Base-by-base conservation (phyloP, 2,113 vertebrate species). In the Ellobius talpinus region DNA sequence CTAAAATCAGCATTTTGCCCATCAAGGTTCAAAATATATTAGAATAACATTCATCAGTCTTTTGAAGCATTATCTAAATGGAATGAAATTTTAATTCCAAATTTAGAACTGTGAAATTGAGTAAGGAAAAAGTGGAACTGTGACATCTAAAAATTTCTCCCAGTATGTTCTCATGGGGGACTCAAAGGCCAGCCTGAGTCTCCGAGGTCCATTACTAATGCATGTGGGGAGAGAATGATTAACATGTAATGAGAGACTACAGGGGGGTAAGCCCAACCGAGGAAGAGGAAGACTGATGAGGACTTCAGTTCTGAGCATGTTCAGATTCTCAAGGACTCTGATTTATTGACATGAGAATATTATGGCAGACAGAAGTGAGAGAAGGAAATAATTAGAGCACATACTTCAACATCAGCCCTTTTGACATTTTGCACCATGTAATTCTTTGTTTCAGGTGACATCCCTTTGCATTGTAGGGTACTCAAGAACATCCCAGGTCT, bases 81-180 rank as follows among this genome's bases (percentile, higher is more conserved):
- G 19, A 92, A 97, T 96, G 36, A 94, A 94, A 63, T 84, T 91
- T 92, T 94, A 97, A 94, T 94, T 95, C 16, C 24, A 96, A 97
- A 94, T 82, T 79, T 90, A 97, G 26, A 95, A 61, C 45, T 91
- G 2, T 91, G 8, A 93, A 23, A 86, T 93, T 91, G 93, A 90
- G 17, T 58, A 79, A 94, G 45, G 74, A 94, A 89, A 68, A 95
- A 74, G 23, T 72, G 79, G 74, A 95, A 95, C 23, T 87, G 29
- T 93, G 68, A 93, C 47, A 96, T 91, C 33, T 39, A 66, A 89
- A 88, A 88, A 61, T 92, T 76, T 72, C 31, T 33, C 55, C 45
- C 70, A 39, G 33, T 91, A 70, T 47, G 72, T 91, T 68, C 72
- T 96, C 58, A 94, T 81, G 26, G 90, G 94, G 61, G 6, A 61